Percentiles rank a stretch among this genome's conserved stretches.
These are phyloP conservation scores for Dissostichus mawsoni DNA, from an alignment of 2,113 vertebrate species.

Conservation along the genomic window DNA sequence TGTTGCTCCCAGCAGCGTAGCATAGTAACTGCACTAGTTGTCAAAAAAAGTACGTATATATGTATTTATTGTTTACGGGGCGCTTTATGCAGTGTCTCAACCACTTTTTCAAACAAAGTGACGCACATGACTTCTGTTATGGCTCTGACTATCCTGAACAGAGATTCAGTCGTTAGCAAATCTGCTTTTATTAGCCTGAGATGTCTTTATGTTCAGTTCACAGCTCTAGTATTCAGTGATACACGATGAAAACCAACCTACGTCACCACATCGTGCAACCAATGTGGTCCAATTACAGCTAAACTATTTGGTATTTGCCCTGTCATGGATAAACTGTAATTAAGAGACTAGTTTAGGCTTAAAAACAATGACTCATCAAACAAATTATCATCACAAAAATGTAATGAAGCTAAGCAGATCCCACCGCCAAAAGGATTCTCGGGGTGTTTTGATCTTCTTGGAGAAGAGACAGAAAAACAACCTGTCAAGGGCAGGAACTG, in stretches of 20 bases:
- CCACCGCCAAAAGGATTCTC: background rate
- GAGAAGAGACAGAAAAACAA: slow-evolving; percentile 29
- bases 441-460: slow-evolving; percentile 18
- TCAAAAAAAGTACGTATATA: too few species aligned
- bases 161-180: background rate
- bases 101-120: too few species aligned
- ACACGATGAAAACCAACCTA: slow-evolving; percentile 4
- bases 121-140: slow-evolving; percentile 2
- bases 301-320: slow-evolving; percentile 12
- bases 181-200: background rate
- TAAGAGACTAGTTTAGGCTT: slow-evolving; percentile 1
- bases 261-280: background rate
- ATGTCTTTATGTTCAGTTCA: slow-evolving; percentile 8
- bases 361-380: slow-evolving; percentile 28
- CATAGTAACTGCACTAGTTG: too few species aligned
- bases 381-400: slow-evolving; percentile 8
- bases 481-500: slow-evolving; percentile 32
- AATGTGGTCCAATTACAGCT: slow-evolving; percentile 9
- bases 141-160: slow-evolving; percentile 5
- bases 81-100: too few species aligned
- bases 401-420: background rate
- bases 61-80: too few species aligned
- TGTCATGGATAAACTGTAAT: slow-evolving; percentile 23
- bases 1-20: too few species aligned
- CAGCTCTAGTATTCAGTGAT: background rate